Conservation (phyloP, 2,113 vertebrate genomes). For the Euleptes europaea region DNA sequence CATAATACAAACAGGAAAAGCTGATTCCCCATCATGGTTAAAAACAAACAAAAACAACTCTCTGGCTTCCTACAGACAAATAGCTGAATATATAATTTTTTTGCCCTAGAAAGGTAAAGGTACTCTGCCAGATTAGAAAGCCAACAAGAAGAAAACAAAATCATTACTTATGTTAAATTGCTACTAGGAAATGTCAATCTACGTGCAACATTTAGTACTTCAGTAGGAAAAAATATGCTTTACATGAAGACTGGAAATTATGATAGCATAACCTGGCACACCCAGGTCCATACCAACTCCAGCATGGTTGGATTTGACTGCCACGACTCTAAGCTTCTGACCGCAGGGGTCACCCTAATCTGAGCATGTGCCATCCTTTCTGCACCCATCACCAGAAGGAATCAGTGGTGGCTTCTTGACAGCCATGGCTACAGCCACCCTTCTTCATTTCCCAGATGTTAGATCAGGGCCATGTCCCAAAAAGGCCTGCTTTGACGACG, state of each 20-base stretch:
- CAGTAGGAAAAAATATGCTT: neutral
- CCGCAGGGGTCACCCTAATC: too few relatives aligned
- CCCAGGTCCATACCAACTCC: too few relatives aligned
- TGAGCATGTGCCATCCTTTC: too few relatives aligned
- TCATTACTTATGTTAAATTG: neutral
- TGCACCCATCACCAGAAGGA: too few relatives aligned
- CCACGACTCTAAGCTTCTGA: too few relatives aligned
- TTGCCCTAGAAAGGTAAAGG: neutral
- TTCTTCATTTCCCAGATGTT: too few relatives aligned
- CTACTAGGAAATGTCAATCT: neutral
- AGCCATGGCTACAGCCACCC: too few relatives aligned
- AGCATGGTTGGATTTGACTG: too few relatives aligned
- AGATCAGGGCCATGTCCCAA: too few relatives aligned
- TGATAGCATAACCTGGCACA: too few relatives aligned
- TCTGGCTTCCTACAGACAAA: neutral
- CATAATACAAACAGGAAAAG: constrained; percentile 1
- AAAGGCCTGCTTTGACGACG: too few relatives aligned
- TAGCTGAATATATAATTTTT: neutral
- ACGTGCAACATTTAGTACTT: neutral
- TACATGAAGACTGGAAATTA: neutral
- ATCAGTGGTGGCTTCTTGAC: too few relatives aligned
- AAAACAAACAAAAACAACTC: neutral
- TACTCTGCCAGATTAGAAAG: neutral
- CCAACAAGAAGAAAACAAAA: neutral
- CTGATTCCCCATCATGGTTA: neutral